A percentile compares a stretch with the other conserved stretches of the same genome.
These are phyloP conservation scores for Dipus sagitta DNA, from an alignment of 2,797 vertebrate genomes.

Conservation along the genomic window DNA sequence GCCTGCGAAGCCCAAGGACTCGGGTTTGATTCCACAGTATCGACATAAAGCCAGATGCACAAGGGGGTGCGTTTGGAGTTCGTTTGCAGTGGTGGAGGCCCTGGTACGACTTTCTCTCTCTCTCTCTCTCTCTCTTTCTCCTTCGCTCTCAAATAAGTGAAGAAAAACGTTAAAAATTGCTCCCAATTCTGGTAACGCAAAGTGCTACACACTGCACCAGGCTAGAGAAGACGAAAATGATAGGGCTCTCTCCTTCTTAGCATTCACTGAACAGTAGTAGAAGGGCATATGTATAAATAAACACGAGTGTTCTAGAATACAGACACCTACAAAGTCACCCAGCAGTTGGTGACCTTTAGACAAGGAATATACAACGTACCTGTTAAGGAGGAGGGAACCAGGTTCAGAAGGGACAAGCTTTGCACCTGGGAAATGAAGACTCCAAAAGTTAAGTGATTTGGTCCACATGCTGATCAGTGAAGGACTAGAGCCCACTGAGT, in stretches of 20 bases:
- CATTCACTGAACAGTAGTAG: not conserved
- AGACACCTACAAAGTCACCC: not conserved
- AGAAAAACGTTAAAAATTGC: not conserved
- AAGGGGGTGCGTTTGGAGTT: too few relatives aligned
- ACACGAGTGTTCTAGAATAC: not conserved
- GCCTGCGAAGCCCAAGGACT: too few relatives aligned
- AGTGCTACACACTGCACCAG: accelerated
- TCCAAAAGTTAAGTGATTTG: not conserved
- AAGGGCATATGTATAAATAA: not conserved
- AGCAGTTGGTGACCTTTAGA: not conserved
- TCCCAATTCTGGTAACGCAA: not conserved
- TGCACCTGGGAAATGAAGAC: not conserved
- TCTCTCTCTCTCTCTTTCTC: too few relatives aligned
- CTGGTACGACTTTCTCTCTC: too few relatives aligned
- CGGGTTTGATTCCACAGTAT: too few relatives aligned
- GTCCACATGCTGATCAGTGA: not conserved
- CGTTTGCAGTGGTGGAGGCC: too few relatives aligned
- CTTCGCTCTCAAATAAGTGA: too few relatives aligned
- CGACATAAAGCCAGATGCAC: too few relatives aligned
- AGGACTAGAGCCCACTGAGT: not conserved
- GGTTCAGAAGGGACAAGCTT: not conserved
- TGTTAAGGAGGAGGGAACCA: not conserved
- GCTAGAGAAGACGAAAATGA: not conserved
- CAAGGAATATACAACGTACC: not conserved
- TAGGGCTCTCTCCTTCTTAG: not conserved